A percentile compares a stretch with the other conserved stretches of the same genome.
phyloP scores from a whole-genome alignment of 2,113 vertebrate species.

The Antigone vipio region DNA sequence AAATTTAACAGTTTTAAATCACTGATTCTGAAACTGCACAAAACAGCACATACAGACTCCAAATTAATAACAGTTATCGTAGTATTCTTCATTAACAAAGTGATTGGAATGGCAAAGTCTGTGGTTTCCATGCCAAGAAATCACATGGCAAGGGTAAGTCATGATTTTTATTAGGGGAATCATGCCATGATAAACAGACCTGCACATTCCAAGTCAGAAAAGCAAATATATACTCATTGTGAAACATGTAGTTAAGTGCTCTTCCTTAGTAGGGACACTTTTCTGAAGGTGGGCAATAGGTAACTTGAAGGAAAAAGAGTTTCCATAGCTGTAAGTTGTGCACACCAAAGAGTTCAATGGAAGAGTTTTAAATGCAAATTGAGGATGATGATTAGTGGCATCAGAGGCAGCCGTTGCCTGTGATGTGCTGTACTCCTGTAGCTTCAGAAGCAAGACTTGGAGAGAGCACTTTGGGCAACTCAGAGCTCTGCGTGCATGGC shows the following conservation, averaged over 20 bases:
- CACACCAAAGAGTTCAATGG: accelerated
- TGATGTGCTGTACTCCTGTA: not conserved
- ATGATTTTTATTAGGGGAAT: not conserved
- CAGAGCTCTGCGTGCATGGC: not conserved
- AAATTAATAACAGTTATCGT: not conserved
- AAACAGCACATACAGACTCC: too few relatives aligned
- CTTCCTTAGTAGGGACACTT: not conserved
- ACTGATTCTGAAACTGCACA: not conserved
- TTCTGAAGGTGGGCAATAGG: not conserved
- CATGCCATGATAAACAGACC: not conserved
- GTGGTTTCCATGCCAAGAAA: not conserved
- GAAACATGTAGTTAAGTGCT: not conserved
- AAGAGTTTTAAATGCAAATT: not conserved
- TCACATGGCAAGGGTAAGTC: not conserved
- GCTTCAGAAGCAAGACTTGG: not conserved
- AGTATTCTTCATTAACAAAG: not conserved
- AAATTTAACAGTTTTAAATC: not conserved
- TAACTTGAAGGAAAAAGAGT: not conserved
- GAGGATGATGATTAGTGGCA: not conserved
- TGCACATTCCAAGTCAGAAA: not conserved
- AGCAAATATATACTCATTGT: not conserved
- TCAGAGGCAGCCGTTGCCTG: not conserved
- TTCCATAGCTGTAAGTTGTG: not conserved
- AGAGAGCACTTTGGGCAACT: not conserved
- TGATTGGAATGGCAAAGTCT: not conserved